These are phyloP conservation scores for Arenaria interpres DNA, from an alignment of 2,113 vertebrate species.

Conservation along the genomic window DNA sequence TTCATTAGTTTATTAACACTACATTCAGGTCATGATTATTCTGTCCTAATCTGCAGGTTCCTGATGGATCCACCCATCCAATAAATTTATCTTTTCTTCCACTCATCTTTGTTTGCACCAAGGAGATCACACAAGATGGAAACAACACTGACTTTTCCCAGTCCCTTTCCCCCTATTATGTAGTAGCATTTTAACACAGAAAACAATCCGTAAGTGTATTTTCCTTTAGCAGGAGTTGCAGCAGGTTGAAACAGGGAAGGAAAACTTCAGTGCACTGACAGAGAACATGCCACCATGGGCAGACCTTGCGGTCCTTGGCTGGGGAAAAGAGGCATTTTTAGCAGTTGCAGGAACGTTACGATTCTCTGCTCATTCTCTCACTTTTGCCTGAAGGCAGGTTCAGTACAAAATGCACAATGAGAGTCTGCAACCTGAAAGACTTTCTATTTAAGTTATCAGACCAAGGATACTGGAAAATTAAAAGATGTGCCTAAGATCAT, in stretches of 20 bases:
- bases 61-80: background rate
- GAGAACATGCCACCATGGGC: background rate
- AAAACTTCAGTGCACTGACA: background rate
- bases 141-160: background rate
- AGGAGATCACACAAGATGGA: background rate
- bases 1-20: background rate
- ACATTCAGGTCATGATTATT: background rate
- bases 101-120: rapidly evolving
- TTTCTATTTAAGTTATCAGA: background rate
- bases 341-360: background rate
- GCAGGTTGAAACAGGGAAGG: background rate
- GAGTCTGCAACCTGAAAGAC: background rate
- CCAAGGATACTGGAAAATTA: background rate
- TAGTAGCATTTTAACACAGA: background rate
- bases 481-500: background rate
- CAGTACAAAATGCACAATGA: background rate
- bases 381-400: background rate
- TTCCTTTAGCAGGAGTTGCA: background rate
- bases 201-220: background rate
- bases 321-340: background rate
- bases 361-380: background rate
- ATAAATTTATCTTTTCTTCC: background rate
- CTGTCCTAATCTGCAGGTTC: background rate
- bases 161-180: background rate
- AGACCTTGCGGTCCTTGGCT: rapidly evolving